Percentiles rank a stretch among this genome's conserved stretches.
Evolutionary conservation across 2,888 invertebrate species (phyloP).

Genomic region (Apodemia duryi): DNA sequence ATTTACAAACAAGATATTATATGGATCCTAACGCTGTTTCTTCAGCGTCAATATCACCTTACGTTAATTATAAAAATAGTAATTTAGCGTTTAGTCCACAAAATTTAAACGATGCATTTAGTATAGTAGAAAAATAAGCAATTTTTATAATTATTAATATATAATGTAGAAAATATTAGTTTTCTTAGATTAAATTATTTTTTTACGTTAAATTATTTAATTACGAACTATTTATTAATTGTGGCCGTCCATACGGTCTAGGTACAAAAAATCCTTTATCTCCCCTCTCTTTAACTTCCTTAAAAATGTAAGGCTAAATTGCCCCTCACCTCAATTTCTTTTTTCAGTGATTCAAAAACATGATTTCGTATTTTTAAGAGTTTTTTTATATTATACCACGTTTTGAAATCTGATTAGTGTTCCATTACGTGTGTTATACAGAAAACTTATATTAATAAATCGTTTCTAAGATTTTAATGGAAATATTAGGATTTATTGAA

Average conservation of each 20-base stretch:
- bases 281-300: too few species aligned
- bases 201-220: not conserved
- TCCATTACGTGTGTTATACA: too few species aligned
- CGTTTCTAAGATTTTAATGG: too few species aligned
- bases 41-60: slow-evolving; percentile 55
- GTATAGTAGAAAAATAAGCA: slow-evolving; percentile 52
- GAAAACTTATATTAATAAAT: too few species aligned
- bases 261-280: too few species aligned
- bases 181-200: slow-evolving; percentile 8
- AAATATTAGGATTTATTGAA: too few species aligned
- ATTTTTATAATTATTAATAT: slow-evolving; percentile 16
- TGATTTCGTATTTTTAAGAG: too few species aligned
- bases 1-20: slow-evolving; percentile 36
- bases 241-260: not conserved
- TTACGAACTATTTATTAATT: slow-evolving; percentile 8
- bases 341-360: too few species aligned
- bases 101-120: slow-evolving; percentile 70
- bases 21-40: slow-evolving; percentile 41
- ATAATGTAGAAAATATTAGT: slow-evolving; percentile 2
- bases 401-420: too few species aligned
- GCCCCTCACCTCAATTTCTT: too few species aligned
- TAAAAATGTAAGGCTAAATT: too few species aligned
- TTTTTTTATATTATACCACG: too few species aligned
- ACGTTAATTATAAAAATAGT: slow-evolving; percentile 66
- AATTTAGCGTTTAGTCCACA: slow-evolving; percentile 72